These are phyloP conservation scores for Idris sp. DNA, from an alignment of 1,140 invertebrate species.

Conservation along the genomic window DNA sequence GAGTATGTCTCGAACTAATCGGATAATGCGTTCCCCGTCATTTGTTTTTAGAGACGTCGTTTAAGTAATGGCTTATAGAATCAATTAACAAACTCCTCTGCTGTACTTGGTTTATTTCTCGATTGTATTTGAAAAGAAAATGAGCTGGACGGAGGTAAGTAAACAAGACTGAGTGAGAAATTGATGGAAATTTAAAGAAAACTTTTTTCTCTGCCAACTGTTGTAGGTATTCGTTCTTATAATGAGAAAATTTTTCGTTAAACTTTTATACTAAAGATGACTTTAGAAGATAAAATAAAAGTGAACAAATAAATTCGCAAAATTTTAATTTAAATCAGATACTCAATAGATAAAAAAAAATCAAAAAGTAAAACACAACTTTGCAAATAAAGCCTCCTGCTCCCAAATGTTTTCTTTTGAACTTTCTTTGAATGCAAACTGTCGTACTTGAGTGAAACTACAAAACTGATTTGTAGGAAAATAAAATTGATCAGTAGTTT, in stretches of 20 bases:
- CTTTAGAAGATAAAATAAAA: no score
- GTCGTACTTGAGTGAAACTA: no score
- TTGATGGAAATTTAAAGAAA: constrained; percentile 22
- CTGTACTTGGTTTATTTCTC: constrained; percentile 35
- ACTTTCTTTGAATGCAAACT: no score
- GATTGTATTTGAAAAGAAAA: constrained; percentile 45
- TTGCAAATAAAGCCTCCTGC: no score
- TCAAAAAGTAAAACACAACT: no score
- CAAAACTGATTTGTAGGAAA: neutral
- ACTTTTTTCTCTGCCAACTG: constrained; percentile 9
- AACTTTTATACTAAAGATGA: no score
- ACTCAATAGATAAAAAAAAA: no score
- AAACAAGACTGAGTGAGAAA: constrained; percentile 21
- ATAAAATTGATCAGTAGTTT: constrained; percentile 3
- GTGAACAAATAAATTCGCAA: no score
- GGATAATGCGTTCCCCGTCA: constrained; percentile 20
- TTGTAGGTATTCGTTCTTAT: neutral
- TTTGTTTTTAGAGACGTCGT: constrained; percentile 42
- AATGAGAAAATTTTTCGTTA: constrained; percentile 7
- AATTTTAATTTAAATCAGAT: no score
- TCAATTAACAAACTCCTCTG: constrained; percentile 38
- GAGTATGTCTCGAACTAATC: constrained; percentile 30
- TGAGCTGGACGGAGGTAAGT: constrained; percentile 30
- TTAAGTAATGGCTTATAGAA: constrained; percentile 44
- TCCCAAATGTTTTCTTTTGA: no score